phyloP scores from a whole-genome alignment of 2,113 vertebrate genomes.

The Callorhinus ursinus region DNA sequence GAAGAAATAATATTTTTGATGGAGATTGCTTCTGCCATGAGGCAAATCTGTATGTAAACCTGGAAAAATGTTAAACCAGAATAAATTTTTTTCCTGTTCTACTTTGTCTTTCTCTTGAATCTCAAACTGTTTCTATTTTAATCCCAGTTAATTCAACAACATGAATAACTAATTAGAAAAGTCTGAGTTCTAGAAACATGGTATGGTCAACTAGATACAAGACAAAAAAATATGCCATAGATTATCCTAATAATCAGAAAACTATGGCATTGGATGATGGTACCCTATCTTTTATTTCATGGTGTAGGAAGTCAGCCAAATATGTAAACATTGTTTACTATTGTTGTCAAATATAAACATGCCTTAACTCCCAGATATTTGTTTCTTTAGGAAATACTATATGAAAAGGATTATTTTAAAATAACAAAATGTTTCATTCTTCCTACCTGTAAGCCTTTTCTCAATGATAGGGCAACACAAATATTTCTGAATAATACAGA shows the following conservation, averaged over 20 bases:
- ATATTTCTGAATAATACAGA: background rate
- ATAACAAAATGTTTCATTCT: background rate
- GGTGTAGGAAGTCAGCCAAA: background rate
- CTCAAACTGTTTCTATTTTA: background rate
- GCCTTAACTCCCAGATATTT: background rate
- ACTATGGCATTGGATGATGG: background rate
- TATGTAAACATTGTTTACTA: background rate
- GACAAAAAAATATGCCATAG: background rate
- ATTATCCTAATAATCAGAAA: background rate
- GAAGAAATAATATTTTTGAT: background rate
- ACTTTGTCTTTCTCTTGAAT: constrained; percentile 15
- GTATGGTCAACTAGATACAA: background rate
- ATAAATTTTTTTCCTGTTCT: background rate
- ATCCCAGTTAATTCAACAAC: background rate
- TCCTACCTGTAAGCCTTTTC: background rate
- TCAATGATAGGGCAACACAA: background rate
- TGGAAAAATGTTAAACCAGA: background rate
- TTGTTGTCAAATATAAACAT: background rate
- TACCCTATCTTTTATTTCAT: background rate
- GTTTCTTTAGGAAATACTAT: constrained; percentile 15
- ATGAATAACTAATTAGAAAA: background rate
- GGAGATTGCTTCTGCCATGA: background rate
- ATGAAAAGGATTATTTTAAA: background rate
- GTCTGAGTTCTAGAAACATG: background rate
- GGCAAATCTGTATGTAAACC: background rate